Evolutionary conservation across 2,113 vertebrate genomes (phyloP).

Genomic region (Perccottus glenii): DNA sequence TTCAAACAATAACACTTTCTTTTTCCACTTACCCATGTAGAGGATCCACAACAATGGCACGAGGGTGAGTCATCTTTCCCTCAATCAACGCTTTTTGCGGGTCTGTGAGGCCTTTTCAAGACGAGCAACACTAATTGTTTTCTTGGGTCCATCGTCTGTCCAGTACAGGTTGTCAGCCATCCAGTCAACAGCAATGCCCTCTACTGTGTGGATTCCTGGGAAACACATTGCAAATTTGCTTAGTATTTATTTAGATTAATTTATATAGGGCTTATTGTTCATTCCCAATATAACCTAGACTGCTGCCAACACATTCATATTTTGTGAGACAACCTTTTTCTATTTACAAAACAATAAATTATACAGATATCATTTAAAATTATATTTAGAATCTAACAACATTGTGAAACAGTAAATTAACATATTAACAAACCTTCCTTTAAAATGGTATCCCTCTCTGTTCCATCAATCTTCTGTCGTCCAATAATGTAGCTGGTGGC

Average conservation of each 20-base stretch:
- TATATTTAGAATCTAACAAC: too few relatives aligned
- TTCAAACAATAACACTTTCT: too few relatives aligned
- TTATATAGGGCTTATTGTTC: too few relatives aligned
- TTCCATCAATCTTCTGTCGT: conserved; percentile 95
- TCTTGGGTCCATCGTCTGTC: conserved; percentile 97
- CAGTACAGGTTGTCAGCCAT: conserved; percentile 98
- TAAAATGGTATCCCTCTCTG: conserved; percentile 90
- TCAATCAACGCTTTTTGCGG: conserved; percentile 91
- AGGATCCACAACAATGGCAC: conserved; percentile 96
- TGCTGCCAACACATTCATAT: too few relatives aligned
- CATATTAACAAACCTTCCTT: conserved; percentile 84
- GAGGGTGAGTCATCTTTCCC: conserved; percentile 96
- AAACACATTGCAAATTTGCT: neutral
- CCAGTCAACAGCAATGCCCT: conserved; percentile 98
- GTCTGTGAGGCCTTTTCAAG: conserved; percentile 96
- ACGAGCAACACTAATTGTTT: conserved; percentile 96
- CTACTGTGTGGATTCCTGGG: conserved; percentile 93
- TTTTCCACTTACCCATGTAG: conserved; percentile 85
- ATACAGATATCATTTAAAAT: too few relatives aligned
- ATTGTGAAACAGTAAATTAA: too few relatives aligned
- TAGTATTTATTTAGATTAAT: too few relatives aligned
- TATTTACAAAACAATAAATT: too few relatives aligned
- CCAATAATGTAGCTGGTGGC: conserved; percentile 96
- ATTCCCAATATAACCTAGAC: too few relatives aligned
- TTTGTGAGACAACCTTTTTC: too few relatives aligned